These are phyloP conservation scores for Anthoptus insignis DNA, from an alignment of 2,888 invertebrate species.

Conservation along the genomic window DNA sequence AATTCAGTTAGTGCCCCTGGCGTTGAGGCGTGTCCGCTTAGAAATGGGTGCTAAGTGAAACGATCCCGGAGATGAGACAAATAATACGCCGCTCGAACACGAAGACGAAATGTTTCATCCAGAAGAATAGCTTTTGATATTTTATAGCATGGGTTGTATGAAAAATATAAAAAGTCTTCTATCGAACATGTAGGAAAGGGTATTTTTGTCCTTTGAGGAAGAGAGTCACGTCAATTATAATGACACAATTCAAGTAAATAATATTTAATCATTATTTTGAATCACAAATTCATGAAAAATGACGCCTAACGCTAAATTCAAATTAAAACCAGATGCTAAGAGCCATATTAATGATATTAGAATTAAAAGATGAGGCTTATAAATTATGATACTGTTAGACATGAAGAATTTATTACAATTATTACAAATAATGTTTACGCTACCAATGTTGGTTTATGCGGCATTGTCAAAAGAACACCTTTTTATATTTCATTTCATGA, in stretches of 20 bases:
- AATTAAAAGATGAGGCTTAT: too few relatives aligned
- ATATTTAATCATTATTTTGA: neutral
- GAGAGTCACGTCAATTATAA: too few relatives aligned
- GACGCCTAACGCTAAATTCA: too few relatives aligned
- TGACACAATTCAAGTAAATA: too few relatives aligned
- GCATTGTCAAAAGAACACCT: slow-evolving; percentile 43
- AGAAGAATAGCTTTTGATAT: slow-evolving; percentile 14
- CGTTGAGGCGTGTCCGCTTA: slow-evolving; percentile 66
- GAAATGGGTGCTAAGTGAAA: slow-evolving; percentile 66
- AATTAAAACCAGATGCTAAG: too few relatives aligned
- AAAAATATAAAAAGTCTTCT: too few relatives aligned
- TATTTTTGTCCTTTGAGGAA: too few relatives aligned
- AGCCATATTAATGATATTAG: too few relatives aligned
- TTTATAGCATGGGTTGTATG: too few relatives aligned
- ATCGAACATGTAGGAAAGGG: too few relatives aligned
- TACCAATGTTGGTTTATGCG: slow-evolving; percentile 18
- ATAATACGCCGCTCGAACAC: slow-evolving; percentile 25
- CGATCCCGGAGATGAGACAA: slow-evolving; percentile 57
- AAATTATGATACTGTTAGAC: too few relatives aligned
- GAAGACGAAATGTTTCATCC: slow-evolving; percentile 21
- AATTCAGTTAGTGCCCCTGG: slow-evolving; percentile 46
- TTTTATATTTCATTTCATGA: slow-evolving; percentile 49
- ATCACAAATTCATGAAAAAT: neutral
- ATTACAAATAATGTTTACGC: slow-evolving; percentile 14
- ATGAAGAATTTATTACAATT: slow-evolving; percentile 18